Evolutionary conservation across 2,113 vertebrate genomes (phyloP).

Genomic region (Trematocara zebra): DNA sequence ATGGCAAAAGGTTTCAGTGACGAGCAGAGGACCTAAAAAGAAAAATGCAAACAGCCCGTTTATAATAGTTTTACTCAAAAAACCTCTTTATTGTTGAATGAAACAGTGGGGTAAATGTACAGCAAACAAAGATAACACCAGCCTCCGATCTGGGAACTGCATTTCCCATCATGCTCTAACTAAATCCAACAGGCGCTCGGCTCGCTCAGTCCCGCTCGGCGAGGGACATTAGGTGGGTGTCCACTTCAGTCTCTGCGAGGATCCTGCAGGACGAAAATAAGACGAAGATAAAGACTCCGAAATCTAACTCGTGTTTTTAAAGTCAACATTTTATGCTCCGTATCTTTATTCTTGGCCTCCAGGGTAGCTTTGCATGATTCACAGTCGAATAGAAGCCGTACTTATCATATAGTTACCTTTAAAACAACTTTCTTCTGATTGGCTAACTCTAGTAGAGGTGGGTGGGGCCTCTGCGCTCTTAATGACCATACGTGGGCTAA

Average conservation of each 20-base stretch:
- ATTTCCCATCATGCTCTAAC: conserved; percentile 59
- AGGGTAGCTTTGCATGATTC: neutral
- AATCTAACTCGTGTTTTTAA: neutral
- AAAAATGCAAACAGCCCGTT: neutral
- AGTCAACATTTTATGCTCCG: neutral
- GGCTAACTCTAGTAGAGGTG: neutral
- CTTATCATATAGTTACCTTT: neutral
- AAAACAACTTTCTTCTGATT: neutral
- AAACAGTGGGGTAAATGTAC: conserved; percentile 68
- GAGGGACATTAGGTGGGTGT: conserved; percentile 87
- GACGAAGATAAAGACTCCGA: neutral
- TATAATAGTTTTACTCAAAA: conserved; percentile 57
- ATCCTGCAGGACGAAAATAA: conserved; percentile 73
- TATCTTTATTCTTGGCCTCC: neutral
- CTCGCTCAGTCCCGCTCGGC: conserved; percentile 87
- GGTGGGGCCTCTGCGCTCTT: neutral
- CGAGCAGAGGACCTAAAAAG: neutral
- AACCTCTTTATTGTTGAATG: conserved; percentile 62
- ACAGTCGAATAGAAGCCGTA: rapidly evolving
- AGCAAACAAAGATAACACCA: conserved; percentile 63
- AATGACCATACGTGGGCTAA: neutral
- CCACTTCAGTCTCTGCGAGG: conserved; percentile 89
- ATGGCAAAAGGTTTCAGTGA: neutral
- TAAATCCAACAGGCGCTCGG: conserved; percentile 46
- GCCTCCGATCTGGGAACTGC: conserved; percentile 37